phyloP scores from a whole-genome alignment of 1,140 invertebrate genomes.

The Euglossa dilemma region DNA sequence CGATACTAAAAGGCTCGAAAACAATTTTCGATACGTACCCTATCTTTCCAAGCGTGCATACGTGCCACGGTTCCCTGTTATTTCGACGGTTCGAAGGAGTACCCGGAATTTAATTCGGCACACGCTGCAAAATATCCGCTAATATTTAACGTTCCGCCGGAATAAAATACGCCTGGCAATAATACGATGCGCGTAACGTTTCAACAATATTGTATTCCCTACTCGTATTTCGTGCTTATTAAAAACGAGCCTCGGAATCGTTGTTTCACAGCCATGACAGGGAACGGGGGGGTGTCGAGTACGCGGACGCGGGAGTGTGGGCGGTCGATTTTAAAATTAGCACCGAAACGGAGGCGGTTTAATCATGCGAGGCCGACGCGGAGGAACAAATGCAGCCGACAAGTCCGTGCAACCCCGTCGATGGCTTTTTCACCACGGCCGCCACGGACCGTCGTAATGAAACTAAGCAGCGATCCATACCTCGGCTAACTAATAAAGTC shows the following conservation, averaged over 20 bases:
- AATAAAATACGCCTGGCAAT: constrained; percentile 1
- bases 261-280: background rate
- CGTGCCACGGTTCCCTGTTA: background rate
- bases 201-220: constrained; percentile 15
- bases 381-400: too few species aligned
- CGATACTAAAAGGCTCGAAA: constrained; percentile 13
- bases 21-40: constrained; percentile 15
- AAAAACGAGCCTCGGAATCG: constrained; percentile 2
- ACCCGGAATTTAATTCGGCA: constrained; percentile 11
- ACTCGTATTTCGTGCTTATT: background rate
- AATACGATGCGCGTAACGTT: constrained; percentile 21
- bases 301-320: too few species aligned
- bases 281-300: too few species aligned
- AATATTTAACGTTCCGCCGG: constrained; percentile 32
- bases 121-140: constrained; percentile 18
- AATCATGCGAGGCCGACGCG: background rate
- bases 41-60: background rate
- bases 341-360: constrained; percentile 8
- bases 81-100: background rate
- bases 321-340: constrained; percentile 34
- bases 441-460: background rate
- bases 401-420: background rate
- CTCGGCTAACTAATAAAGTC: constrained; percentile 34
- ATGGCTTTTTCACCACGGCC: background rate
- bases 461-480: constrained; percentile 23